Evolutionary conservation across 2,888 invertebrate genomes (phyloP).

Genomic region (Drosophila rubida): DNA sequence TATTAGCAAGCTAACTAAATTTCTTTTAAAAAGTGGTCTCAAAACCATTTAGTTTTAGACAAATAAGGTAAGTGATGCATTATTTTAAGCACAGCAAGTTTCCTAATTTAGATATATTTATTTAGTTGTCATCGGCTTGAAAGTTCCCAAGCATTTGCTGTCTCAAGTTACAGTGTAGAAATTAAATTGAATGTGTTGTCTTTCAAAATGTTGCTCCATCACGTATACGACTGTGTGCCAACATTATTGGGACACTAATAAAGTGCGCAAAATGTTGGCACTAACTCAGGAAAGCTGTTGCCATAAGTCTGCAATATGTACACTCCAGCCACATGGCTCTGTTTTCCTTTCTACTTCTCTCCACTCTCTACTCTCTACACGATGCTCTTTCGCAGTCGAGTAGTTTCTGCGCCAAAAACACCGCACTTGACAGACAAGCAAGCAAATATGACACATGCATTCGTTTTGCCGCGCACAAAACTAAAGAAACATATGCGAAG

Average conservation of each 20-base stretch:
- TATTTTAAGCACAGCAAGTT: too few relatives aligned
- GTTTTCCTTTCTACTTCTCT: not conserved
- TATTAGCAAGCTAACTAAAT: too few relatives aligned
- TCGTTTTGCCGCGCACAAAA: conserved; percentile 3
- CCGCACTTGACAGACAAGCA: conserved; percentile 6
- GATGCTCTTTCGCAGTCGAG: conserved; percentile 2
- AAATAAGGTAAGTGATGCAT: too few relatives aligned
- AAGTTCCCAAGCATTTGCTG: too few relatives aligned
- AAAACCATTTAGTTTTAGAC: too few relatives aligned
- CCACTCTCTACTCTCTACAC: not conserved
- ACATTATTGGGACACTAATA: conserved; percentile 18
- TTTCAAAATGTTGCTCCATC: not conserved
- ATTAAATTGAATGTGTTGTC: not conserved
- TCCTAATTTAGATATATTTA: too few relatives aligned
- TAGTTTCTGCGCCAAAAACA: conserved; percentile 5
- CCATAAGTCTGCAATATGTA: conserved; percentile 1
- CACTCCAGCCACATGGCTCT: not conserved
- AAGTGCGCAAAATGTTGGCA: conserved; percentile 23
- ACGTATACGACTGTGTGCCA: conserved; percentile 22
- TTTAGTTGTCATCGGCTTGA: too few relatives aligned
- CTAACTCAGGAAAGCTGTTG: conserved; percentile 10
- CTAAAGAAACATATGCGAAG: conserved; percentile 14
- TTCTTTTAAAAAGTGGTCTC: too few relatives aligned
- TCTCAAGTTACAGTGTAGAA: not conserved
- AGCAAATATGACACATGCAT: conserved; percentile 16